Evolutionary conservation across 2,113 vertebrate genomes (phyloP).

Genomic region (Mesoclemmys tuberculata): DNA sequence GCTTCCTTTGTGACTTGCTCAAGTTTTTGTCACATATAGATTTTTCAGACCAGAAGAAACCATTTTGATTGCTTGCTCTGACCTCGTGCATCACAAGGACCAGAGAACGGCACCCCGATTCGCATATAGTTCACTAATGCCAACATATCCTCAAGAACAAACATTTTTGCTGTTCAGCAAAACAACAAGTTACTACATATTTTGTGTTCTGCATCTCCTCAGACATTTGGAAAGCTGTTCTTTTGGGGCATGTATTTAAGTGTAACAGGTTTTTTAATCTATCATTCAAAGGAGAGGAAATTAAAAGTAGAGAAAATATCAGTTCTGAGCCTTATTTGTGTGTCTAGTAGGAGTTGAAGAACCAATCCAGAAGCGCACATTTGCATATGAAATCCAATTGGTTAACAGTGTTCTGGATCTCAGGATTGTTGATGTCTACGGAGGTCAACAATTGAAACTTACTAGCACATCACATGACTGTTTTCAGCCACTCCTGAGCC

Average conservation of each 20-base stretch:
- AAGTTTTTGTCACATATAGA: background rate
- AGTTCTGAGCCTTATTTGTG: background rate
- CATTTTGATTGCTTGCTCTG: background rate
- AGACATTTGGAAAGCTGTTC: background rate
- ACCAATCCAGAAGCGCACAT: accelerated
- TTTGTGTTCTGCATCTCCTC: background rate
- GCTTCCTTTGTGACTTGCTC: background rate
- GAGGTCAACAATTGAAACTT: background rate
- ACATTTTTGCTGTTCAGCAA: background rate
- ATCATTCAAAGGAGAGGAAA: background rate
- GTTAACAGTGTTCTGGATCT: background rate
- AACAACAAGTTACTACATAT: accelerated
- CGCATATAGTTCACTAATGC: background rate
- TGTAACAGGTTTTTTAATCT: background rate
- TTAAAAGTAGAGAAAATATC: background rate
- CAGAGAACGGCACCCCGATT: accelerated
- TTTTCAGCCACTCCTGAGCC: background rate
- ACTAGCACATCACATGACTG: background rate
- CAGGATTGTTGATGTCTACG: background rate
- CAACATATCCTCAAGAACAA: background rate
- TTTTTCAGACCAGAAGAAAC: background rate
- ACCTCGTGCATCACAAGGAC: accelerated
- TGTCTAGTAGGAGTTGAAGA: background rate
- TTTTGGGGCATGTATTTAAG: background rate
- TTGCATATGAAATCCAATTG: background rate